Conservation (phyloP, 2,888 invertebrate genomes). For the Chaitophorus viminalis region DNA sequence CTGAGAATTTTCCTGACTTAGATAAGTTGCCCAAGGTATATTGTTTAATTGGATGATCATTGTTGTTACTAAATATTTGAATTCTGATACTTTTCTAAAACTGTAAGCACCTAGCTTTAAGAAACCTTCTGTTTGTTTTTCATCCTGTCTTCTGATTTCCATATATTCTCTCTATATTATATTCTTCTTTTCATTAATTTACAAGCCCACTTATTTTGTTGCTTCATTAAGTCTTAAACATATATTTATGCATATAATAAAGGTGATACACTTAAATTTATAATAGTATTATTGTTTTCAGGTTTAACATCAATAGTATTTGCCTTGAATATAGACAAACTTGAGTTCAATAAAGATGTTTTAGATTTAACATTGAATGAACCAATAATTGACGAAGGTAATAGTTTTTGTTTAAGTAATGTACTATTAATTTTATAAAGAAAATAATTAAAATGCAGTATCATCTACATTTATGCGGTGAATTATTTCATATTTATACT, state of each 20-base stretch:
- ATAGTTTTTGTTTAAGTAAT: background rate
- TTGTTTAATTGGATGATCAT: background rate
- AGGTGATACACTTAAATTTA: background rate
- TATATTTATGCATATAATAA: background rate
- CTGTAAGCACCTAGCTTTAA: background rate
- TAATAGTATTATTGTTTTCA: conserved; percentile 66
- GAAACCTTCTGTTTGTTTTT: background rate
- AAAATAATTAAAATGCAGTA: background rate
- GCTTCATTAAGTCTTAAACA: background rate
- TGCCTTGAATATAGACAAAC: conserved; percentile 90
- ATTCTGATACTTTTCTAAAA: background rate
- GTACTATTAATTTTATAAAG: background rate
- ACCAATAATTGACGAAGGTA: conserved; percentile 59
- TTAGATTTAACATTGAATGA: conserved; percentile 66
- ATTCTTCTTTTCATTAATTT: background rate
- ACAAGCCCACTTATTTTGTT: background rate
- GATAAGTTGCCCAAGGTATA: conserved; percentile 2
- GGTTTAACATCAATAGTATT: conserved; percentile 90
- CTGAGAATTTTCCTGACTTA: background rate
- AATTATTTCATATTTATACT: background rate
- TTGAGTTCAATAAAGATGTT: conserved; percentile 73
- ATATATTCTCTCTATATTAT: background rate
- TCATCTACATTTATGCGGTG: background rate
- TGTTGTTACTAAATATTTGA: background rate
- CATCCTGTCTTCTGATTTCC: background rate